Conservation (phyloP, 1,140 invertebrate species). For the Zaprionus gabonicus region DNA sequence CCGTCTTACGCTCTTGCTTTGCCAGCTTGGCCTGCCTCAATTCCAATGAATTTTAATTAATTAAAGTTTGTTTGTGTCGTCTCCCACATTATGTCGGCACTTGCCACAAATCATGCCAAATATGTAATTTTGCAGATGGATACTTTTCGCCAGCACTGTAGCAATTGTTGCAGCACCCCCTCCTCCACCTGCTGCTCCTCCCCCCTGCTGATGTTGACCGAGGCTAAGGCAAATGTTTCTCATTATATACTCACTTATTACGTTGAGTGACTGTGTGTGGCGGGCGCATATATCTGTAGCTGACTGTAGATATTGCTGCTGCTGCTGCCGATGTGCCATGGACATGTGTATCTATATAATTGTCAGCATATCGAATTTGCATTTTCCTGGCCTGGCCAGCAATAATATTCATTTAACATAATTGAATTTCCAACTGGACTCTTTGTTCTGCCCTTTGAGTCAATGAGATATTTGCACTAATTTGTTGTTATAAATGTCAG, state of each 20-base stretch:
- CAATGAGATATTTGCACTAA: not conserved
- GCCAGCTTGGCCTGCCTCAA: not conserved
- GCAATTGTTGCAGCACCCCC: not conserved
- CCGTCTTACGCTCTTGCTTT: no score
- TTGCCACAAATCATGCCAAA: slow-evolving; percentile 60
- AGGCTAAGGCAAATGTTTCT: slow-evolving; percentile 47
- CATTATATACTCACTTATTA: slow-evolving; percentile 5
- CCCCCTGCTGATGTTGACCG: slow-evolving; percentile 15
- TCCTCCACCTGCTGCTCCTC: not conserved
- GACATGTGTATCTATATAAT: not conserved
- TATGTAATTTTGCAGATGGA: slow-evolving; percentile 22
- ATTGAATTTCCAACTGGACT: slow-evolving; percentile 5
- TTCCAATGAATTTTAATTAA: slow-evolving; percentile 77
- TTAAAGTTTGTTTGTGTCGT: slow-evolving; percentile 67
- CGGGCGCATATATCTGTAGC: not conserved
- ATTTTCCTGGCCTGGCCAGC: not conserved
- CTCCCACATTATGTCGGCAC: slow-evolving; percentile 57
- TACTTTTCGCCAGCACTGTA: slow-evolving; percentile 21
- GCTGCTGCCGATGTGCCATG: not conserved
- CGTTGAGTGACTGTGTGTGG: slow-evolving; percentile 6
- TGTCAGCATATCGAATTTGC: slow-evolving; percentile 6
- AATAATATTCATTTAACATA: slow-evolving; percentile 16
- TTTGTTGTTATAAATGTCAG: not conserved
- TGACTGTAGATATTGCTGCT: not conserved
- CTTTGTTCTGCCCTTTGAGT: not conserved